A percentile compares a stretch with the other conserved stretches of the same genome.
Evolutionary conservation across 2,797 vertebrate species (phyloP).

Genomic region (Heterohyrax brucei): DNA sequence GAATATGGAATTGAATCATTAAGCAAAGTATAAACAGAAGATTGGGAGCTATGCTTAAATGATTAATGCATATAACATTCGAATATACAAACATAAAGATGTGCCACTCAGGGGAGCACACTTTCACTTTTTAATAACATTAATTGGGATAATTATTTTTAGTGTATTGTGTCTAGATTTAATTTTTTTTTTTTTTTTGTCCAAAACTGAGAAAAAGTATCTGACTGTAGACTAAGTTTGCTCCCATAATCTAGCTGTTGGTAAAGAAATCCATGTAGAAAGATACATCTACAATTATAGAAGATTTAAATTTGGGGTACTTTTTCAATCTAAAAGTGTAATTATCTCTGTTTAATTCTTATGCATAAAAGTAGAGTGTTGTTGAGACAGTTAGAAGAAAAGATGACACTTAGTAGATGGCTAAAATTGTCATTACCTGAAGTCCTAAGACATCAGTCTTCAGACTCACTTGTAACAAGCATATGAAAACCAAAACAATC

Average conservation of each 20-base stretch:
- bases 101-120: neutral
- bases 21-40: neutral
- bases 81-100: neutral
- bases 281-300: neutral
- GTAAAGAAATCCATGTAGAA: neutral
- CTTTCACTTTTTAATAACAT: constrained; percentile 20
- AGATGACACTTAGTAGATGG: neutral
- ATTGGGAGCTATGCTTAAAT: neutral
- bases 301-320: neutral
- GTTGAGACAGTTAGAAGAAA: neutral
- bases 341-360: neutral
- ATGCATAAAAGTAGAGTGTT: neutral
- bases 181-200: neutral
- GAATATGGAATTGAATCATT: neutral
- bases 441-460: neutral
- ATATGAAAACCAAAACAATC: neutral
- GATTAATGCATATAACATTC: neutral
- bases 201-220: neutral
- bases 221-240: neutral
- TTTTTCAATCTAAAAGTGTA: neutral
- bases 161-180: neutral
- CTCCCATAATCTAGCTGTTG: neutral
- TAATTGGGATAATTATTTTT: neutral
- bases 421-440: neutral
- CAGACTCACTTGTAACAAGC: neutral